A percentile compares a stretch with the other conserved stretches of the same genome.
Evolutionary conservation across 2,113 vertebrate genomes (phyloP).

Genomic region (Aramus guarauna): DNA sequence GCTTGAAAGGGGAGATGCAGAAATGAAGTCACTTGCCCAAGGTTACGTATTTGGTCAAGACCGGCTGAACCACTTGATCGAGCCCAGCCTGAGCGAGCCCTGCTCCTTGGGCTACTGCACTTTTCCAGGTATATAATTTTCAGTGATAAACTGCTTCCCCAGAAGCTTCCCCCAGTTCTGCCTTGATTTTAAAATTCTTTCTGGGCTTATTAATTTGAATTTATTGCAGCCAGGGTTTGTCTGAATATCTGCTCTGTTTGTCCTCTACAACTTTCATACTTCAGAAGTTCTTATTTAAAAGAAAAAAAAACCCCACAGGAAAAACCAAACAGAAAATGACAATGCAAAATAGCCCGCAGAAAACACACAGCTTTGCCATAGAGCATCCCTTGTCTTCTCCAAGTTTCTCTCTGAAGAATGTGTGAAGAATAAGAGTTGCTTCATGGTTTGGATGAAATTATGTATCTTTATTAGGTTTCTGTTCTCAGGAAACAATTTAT

Average conservation of each 20-base stretch:
- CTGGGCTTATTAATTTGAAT: not conserved
- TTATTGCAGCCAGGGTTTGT: not conserved
- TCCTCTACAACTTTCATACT: not conserved
- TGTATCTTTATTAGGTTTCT: slow-evolving; percentile 66
- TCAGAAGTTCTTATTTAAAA: not conserved
- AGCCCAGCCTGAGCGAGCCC: not conserved
- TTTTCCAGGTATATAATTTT: not conserved
- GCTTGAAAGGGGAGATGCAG: not conserved
- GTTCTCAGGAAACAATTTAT: slow-evolving; percentile 74
- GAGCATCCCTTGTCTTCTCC: not conserved
- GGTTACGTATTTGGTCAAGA: not conserved
- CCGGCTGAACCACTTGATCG: not conserved
- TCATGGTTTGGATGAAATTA: slow-evolving; percentile 40
- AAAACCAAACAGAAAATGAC: too few species aligned
- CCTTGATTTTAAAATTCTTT: not conserved
- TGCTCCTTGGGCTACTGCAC: not conserved
- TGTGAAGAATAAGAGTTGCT: not conserved
- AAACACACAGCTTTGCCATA: not conserved
- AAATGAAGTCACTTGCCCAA: not conserved
- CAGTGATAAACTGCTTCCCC: not conserved
- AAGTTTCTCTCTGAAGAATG: not conserved
- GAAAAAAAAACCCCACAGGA: too few species aligned
- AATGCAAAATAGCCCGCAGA: not conserved
- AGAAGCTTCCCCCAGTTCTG: not conserved
- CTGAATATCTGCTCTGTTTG: not conserved